Percentiles rank a stretch among this genome's conserved stretches.
Evolutionary conservation across 1,140 invertebrate species (phyloP).

Genomic region (Holotrichia oblita): DNA sequence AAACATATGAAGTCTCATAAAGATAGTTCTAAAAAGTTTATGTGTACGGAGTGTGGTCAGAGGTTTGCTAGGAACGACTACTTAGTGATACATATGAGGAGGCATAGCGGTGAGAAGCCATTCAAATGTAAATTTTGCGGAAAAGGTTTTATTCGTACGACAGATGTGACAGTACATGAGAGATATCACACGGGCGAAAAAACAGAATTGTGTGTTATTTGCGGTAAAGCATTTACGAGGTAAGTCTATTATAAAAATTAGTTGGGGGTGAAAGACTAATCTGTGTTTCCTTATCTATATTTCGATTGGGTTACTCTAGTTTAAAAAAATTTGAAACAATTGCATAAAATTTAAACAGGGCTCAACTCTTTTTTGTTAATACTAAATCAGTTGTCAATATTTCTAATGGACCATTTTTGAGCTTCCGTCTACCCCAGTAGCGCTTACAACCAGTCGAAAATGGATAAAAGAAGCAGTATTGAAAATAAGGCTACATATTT

Average conservation of each 20-base stretch:
- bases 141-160: constrained; percentile 67
- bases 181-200: constrained; percentile 79
- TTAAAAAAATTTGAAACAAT: no score
- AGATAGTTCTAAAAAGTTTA: constrained; percentile 64
- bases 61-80: constrained; percentile 67
- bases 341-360: no score
- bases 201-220: constrained; percentile 70
- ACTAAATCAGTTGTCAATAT: no score
- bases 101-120: constrained; percentile 67
- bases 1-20: constrained; percentile 65
- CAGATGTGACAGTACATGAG: constrained; percentile 68
- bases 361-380: no score
- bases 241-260: constrained; percentile 30
- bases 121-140: constrained; percentile 66
- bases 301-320: no score
- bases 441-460: no score
- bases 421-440: no score
- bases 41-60: constrained; percentile 67
- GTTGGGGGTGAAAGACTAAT: no score
- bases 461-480: no score
- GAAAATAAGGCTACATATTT: no score
- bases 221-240: constrained; percentile 63
- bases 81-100: constrained; percentile 67
- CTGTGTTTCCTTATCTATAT: no score
- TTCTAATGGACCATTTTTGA: no score